Evolutionary conservation across 2,797 vertebrate species (phyloP), one percentile per base, ranked within the genome.

Genomic region (Protosalanx chinensis): DNA sequence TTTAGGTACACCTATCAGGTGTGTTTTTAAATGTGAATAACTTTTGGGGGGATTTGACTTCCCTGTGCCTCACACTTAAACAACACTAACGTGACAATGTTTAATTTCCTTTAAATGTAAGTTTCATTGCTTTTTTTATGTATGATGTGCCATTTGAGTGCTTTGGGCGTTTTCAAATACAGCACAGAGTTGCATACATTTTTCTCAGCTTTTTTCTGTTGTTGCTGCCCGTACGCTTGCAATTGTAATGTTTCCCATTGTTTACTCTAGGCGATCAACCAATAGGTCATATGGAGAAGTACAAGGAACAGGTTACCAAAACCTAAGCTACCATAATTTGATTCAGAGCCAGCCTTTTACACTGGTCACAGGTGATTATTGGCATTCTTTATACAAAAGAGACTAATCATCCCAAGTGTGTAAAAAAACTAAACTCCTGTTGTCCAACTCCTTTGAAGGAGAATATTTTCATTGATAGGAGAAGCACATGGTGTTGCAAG

Each of bases 121-220:
- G 60, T 79, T 74, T 8, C 67, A 70, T 68, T 70, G 49, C 71
- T 77, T 81, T 72, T 78, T 67, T 84, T 87, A 88, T 83, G 79
- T 82, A 81, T 81, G 81, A 85, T 81, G 90, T 93, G 92, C 91
- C 92, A 93, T 94, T 90, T 88, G 77, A 87, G 74, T 88, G 83
- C 83, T 80, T 88, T 82, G 80, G 75, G 72, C 80, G 84, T 82
- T 84, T 83, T 78, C 78, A 81, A 86, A 83, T 33, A 83, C 84
- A 87, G 84, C 87, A 91, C 88, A 89, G 85, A 68, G 79, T 67
- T 68, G 75, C 64, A 61, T 66, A 75, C 64, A 64, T 79, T 81
- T 76, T 74, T 63, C 30, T 67, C 23, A 2, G 8, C 37, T 57
- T 72, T 27, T 27, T 35, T 29, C 57, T 27, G 23, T 27, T 27